phyloP scores from a whole-genome alignment of 2,797 vertebrate species.

The Aselliscus stoliczkanus region DNA sequence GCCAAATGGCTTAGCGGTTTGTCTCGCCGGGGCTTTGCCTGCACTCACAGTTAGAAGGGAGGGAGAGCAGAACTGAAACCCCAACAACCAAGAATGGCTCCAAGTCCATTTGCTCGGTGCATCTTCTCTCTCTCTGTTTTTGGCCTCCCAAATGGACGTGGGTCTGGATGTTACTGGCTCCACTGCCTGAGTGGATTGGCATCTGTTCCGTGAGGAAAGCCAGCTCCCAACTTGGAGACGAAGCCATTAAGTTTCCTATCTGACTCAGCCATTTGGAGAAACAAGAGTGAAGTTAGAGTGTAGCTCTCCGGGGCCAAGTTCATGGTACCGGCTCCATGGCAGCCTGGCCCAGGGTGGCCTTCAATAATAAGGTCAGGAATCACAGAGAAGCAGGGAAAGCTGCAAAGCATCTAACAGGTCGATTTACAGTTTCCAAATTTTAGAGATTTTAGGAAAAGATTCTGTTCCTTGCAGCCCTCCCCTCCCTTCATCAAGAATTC shows the following conservation, averaged over 20 bases:
- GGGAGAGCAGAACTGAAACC: not conserved
- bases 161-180: not conserved
- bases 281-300: not conserved
- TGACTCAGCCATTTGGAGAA: not conserved
- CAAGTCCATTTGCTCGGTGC: not conserved
- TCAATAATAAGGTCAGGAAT: not conserved
- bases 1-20: not conserved
- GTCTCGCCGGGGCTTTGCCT: not conserved
- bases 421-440: not conserved
- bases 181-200: not conserved
- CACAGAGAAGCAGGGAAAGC: not conserved
- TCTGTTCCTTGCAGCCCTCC: not conserved
- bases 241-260: not conserved
- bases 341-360: not conserved
- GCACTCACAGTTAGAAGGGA: not conserved
- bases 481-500: not conserved
- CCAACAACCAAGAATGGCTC: not conserved
- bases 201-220: not conserved
- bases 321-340: fast-evolving
- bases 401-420: not conserved
- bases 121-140: not conserved
- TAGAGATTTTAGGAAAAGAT: not conserved
- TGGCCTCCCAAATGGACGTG: not conserved
- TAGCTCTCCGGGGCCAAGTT: not conserved
- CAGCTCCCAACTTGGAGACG: not conserved